phyloP scores from a whole-genome alignment of 2,888 invertebrate genomes.

The Hypolimnas misippus region DNA sequence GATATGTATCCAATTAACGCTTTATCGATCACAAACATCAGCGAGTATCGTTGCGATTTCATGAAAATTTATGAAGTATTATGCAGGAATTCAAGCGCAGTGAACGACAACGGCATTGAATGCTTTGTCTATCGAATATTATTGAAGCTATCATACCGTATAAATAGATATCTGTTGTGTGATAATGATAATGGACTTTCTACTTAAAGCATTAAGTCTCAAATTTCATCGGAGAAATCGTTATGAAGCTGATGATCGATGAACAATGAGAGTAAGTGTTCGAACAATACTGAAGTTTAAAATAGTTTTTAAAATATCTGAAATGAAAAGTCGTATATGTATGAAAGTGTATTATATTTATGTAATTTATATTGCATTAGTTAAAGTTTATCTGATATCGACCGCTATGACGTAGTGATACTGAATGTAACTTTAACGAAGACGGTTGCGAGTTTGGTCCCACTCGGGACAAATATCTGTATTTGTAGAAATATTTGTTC shows the following conservation, averaged over 20 bases:
- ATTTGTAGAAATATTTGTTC: too few species aligned
- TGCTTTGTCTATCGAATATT: constrained; percentile 6
- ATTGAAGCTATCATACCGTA: background rate
- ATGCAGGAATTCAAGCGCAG: background rate
- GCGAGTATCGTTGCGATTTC: background rate
- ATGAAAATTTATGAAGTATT: constrained; percentile 1
- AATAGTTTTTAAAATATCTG: background rate
- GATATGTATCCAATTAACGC: background rate
- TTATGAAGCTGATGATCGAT: background rate
- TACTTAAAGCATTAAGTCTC: background rate
- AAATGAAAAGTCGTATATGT: background rate
- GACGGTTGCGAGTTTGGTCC: too few species aligned
- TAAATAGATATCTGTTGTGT: background rate
- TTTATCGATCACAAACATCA: background rate
- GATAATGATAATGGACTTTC: too few species aligned
- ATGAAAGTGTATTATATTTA: too few species aligned
- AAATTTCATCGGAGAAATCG: background rate
- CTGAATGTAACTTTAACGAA: too few species aligned
- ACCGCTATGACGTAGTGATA: too few species aligned
- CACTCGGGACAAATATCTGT: too few species aligned
- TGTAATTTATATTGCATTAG: too few species aligned
- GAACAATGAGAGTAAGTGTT: background rate
- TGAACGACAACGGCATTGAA: background rate
- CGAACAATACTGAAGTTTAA: background rate
- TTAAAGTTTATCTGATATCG: too few species aligned